Evolutionary conservation across 2,113 vertebrate species (phyloP), one percentile per base, ranked within the genome.

Genomic region (Neolamprologus modestus): DNA sequence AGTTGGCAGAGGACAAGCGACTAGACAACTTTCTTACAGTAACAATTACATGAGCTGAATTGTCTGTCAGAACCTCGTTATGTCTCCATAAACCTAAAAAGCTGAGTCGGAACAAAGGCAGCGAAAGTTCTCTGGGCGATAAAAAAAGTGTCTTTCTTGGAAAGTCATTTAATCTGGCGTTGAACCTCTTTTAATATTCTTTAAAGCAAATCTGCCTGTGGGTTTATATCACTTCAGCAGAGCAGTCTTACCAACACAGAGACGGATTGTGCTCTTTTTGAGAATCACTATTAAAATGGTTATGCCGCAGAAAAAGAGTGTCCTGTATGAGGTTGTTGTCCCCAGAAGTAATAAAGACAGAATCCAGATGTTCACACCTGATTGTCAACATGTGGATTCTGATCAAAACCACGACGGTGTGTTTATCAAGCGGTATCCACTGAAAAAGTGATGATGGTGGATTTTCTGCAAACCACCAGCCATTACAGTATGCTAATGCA

Each of bases 391-490:
- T 37, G 61, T 68, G 33, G 33, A 68, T 37, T 68, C 54, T 89
- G 84, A 66, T 71, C 8, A 10, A 73, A 85, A 78, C 82, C 86
- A 19, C 80, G 35, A 54, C 9, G 12, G 9, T 63, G 47, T 80
- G 84, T 92, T 91, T 84, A 92, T 88, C 73, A 94, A 84, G 81
- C 42, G 63, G 16, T 28, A 13, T 54, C 40, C 12, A 61, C 14
- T 86, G 17, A 90, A 84, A 83, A n/a, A 52, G 79, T 68, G 81
- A 24, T 53, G 80, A 83, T 52, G 26, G 81, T 53, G 63, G 82
- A 52, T 81, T 85, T 14, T 85, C 37, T 87, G 14, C 81, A 82
- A 82, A 81, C 83, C 82, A 17, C 31, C 55, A 31, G 86, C 63
- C 88, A 78, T 87, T 84, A 86, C 50, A 53, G 73, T 85, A 47